These are phyloP conservation scores for Coremacera marginata DNA, from an alignment of 2,888 invertebrate genomes.

Conservation along the genomic window DNA sequence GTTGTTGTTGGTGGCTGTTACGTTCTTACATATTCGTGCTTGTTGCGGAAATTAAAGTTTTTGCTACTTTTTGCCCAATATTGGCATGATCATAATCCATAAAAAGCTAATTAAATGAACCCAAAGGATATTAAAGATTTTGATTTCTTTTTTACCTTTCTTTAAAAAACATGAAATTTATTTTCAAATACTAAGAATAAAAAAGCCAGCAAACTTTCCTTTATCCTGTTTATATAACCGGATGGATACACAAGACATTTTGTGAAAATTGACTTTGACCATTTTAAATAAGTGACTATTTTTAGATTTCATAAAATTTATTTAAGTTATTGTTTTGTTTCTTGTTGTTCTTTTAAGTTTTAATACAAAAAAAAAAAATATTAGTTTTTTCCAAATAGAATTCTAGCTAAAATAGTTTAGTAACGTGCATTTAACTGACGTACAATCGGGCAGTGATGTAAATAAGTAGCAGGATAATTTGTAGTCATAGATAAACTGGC, in stretches of 20 bases:
- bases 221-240: too few relatives aligned
- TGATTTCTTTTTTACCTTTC: too few relatives aligned
- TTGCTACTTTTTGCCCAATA: neutral
- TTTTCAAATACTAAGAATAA: too few relatives aligned
- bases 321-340: neutral
- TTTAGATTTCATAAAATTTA: neutral
- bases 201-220: too few relatives aligned
- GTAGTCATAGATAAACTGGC: conserved; percentile 67
- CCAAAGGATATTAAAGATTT: too few relatives aligned
- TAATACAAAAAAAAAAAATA: too few relatives aligned
- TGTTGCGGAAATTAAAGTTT: neutral
- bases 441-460: conserved; percentile 68
- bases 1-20: neutral
- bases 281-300: neutral
- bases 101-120: too few relatives aligned
- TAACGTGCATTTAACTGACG: conserved; percentile 65
- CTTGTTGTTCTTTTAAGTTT: too few relatives aligned
- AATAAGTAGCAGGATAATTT: conserved; percentile 68
- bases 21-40: neutral
- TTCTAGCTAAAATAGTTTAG: conserved; percentile 62
- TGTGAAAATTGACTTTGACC: too few relatives aligned
- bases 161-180: too few relatives aligned
- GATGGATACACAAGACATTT: too few relatives aligned
- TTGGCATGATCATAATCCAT: too few relatives aligned
- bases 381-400: neutral